Conservation (phyloP, 2,888 invertebrate genomes). For the Agrotis segetum region DNA sequence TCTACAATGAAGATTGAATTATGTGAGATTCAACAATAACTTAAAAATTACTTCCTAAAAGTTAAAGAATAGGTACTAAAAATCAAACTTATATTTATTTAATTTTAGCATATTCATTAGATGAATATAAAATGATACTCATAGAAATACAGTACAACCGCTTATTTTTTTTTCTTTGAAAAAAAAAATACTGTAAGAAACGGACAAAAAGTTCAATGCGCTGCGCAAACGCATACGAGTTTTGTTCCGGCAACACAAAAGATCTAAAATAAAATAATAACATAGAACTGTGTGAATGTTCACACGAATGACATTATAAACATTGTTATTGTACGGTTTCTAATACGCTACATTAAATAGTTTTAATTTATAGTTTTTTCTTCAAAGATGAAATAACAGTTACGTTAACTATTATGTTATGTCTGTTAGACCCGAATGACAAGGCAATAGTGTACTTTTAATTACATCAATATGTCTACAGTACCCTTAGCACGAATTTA, state of each 20-base stretch:
- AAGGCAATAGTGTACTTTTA: not conserved
- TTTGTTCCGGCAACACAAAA: constrained; percentile 62
- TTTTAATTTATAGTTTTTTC: constrained; percentile 2
- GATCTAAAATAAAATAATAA: constrained; percentile 65
- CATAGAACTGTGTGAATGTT: constrained; percentile 75
- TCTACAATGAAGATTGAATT: too few relatives aligned
- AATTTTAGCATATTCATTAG: constrained; percentile 16
- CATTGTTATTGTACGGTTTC: constrained; percentile 55
- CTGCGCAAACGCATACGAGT: constrained; percentile 40
- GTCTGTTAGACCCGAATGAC: not conserved
- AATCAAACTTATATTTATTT: constrained; percentile 16
- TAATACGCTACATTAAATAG: constrained; percentile 52
- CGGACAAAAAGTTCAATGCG: constrained; percentile 49
- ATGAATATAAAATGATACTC: too few relatives aligned
- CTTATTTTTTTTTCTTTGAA: constrained; percentile 18
- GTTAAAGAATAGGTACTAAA: not conserved
- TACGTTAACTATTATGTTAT: not conserved
- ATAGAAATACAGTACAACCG: constrained; percentile 1
- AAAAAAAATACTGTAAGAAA: constrained; percentile 17
- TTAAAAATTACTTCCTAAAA: not conserved
- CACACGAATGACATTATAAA: constrained; percentile 67
- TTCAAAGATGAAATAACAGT: not conserved
- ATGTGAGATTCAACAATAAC: too few relatives aligned
- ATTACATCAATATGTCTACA: not conserved
- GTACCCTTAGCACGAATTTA: too few relatives aligned